A percentile compares a stretch with the other conserved stretches of the same genome.
Conservation (phyloP, 2,797 vertebrate species). For the Dallia pectoralis region DNA sequence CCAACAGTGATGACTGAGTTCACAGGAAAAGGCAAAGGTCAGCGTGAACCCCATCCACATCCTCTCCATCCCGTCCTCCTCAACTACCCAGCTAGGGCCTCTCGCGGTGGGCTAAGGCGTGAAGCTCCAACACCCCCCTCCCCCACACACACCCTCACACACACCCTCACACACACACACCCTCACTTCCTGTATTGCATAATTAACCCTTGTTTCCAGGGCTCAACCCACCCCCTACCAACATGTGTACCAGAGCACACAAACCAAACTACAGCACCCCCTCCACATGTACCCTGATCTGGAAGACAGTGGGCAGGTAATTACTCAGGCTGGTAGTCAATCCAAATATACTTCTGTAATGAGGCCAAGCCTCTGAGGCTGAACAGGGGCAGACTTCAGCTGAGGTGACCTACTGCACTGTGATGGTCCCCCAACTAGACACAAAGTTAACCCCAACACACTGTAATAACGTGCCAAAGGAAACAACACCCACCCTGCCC, state of each 20-base stretch:
- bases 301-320: constrained; percentile 24
- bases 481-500: too few relatives aligned
- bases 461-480: too few relatives aligned
- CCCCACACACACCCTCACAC: background rate
- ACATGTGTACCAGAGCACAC: constrained; percentile 4
- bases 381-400: too few relatives aligned
- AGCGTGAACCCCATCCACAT: background rate
- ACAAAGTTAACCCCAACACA: background rate
- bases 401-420: background rate
- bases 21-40: background rate
- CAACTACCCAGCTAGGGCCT: constrained; percentile 6
- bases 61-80: background rate
- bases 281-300: background rate
- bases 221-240: constrained; percentile 13
- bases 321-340: constrained; percentile 18
- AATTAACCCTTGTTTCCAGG: constrained; percentile 23
- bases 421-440: background rate
- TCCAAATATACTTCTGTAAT: constrained; percentile 21
- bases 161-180: constrained; percentile 11
- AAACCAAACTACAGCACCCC: constrained; percentile 9
- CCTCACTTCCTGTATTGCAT: constrained; percentile 21
- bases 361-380: constrained; percentile 3
- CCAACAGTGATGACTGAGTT: background rate
- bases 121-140: background rate
- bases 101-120: constrained; percentile 7